Evolutionary conservation across 2,113 vertebrate genomes (phyloP).

Genomic region (Columbina picui): DNA sequence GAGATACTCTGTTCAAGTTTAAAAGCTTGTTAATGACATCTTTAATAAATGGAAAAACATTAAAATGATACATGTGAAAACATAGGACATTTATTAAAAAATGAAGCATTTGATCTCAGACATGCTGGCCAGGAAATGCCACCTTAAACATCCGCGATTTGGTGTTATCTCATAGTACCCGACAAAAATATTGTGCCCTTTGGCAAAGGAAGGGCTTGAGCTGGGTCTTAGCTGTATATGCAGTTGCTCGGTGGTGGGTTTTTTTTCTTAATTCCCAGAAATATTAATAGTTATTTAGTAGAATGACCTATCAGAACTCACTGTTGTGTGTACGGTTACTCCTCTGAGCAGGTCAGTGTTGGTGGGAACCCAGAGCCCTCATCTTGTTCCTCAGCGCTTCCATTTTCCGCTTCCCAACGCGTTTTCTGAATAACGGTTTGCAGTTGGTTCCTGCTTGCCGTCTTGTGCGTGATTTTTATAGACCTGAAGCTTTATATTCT

Average conservation of each 20-base stretch:
- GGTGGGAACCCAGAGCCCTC: not conserved
- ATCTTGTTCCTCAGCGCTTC: not conserved
- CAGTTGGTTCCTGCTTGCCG: not conserved
- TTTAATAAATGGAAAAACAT: not conserved
- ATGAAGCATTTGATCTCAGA: not conserved
- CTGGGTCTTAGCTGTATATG: not conserved
- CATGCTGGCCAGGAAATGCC: not conserved
- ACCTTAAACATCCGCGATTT: not conserved
- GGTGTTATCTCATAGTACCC: not conserved
- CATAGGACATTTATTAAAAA: not conserved
- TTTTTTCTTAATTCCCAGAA: not conserved
- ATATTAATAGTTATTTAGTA: not conserved
- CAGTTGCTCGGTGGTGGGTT: not conserved
- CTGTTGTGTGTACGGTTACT: not conserved
- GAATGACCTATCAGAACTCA: not conserved
- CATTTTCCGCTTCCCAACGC: not conserved
- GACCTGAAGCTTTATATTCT: not conserved
- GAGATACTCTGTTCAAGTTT: not conserved
- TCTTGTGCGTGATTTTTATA: not conserved
- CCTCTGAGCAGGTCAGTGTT: accelerated
- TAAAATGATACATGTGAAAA: not conserved
- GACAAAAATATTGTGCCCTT: not conserved
- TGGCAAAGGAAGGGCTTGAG: not conserved
- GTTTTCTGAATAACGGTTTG: not conserved
- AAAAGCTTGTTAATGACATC: not conserved